Conservation (phyloP, 2,797 vertebrate genomes). For the Acestrorhynchus altus region DNA sequence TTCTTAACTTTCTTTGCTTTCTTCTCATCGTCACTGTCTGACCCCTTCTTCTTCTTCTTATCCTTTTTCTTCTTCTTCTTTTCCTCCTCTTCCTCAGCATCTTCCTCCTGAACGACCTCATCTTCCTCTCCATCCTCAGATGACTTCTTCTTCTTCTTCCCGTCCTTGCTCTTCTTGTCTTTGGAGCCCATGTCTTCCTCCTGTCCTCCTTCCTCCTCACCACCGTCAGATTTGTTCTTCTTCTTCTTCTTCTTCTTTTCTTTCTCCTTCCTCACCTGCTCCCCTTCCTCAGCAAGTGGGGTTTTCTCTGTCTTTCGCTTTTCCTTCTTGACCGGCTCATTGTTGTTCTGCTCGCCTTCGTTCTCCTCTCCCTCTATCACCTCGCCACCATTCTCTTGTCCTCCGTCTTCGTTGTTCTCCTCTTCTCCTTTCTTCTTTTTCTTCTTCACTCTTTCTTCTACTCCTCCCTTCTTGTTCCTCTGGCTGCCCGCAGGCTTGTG, state of each 20-base stretch:
- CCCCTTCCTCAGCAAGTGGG: constrained; percentile 59
- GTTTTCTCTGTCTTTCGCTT: constrained; percentile 75
- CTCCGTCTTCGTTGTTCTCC: constrained; percentile 27
- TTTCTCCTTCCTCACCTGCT: constrained; percentile 64
- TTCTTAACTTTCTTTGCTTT: constrained; percentile 80
- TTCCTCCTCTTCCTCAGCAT: constrained; percentile 77
- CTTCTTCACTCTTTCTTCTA: constrained; percentile 43
- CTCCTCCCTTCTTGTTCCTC: constrained; percentile 53
- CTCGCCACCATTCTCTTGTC: constrained; percentile 30
- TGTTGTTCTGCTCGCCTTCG: constrained; percentile 77
- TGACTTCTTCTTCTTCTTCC: constrained; percentile 72
- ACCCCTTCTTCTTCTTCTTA: constrained; percentile 79
- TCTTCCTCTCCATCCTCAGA: constrained; percentile 66
- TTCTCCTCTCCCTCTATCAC: constrained; percentile 60
- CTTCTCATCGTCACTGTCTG: constrained; percentile 76
- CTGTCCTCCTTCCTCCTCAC: constrained; percentile 49
- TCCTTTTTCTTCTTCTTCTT: constrained; percentile 78
- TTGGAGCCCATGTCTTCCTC: constrained; percentile 61
- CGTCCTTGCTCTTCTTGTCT: constrained; percentile 78
- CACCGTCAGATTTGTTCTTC: constrained; percentile 61
- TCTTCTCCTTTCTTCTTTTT: constrained; percentile 49
- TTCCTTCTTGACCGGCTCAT: constrained; percentile 73
- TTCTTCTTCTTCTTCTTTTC: constrained; percentile 66
- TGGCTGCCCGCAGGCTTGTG: constrained; percentile 48
- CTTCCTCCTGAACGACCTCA: constrained; percentile 70